Evolutionary conservation across 2,888 invertebrate species (phyloP).

Genomic region (Volucella inanis): DNA sequence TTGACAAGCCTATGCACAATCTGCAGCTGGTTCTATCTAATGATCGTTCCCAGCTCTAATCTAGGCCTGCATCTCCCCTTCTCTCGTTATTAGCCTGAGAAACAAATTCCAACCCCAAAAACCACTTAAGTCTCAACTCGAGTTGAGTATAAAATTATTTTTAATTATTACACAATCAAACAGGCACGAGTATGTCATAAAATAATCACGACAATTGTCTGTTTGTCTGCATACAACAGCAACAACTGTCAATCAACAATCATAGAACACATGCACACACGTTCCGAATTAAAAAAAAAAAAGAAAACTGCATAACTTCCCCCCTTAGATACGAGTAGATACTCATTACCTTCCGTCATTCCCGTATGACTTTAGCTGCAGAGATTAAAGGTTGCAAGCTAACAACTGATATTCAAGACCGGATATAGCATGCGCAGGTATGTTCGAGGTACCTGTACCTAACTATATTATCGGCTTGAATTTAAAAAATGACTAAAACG

Average conservation of each 20-base stretch:
- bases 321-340: too few relatives aligned
- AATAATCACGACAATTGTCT: constrained; percentile 34
- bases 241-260: constrained; percentile 15
- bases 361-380: background rate
- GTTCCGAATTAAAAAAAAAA: background rate
- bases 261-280: constrained; percentile 12
- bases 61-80: too few relatives aligned
- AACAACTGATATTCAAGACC: constrained; percentile 35
- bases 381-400: constrained; percentile 59
- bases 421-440: constrained; percentile 40
- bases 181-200: constrained; percentile 30
- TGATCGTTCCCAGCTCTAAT: too few relatives aligned
- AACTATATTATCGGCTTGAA: constrained; percentile 27
- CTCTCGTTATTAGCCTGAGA: too few relatives aligned
- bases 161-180: constrained; percentile 46
- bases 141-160: constrained; percentile 14
- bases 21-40: too few relatives aligned
- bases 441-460: constrained; percentile 30
- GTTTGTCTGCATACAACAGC: background rate
- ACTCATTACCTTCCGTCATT: background rate
- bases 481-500: constrained; percentile 28
- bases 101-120: background rate
- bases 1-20: too few relatives aligned
- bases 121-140: constrained; percentile 3
- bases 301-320: constrained; percentile 35